Conservation (phyloP, 2,888 invertebrate species). For the Dynastes maya region DNA sequence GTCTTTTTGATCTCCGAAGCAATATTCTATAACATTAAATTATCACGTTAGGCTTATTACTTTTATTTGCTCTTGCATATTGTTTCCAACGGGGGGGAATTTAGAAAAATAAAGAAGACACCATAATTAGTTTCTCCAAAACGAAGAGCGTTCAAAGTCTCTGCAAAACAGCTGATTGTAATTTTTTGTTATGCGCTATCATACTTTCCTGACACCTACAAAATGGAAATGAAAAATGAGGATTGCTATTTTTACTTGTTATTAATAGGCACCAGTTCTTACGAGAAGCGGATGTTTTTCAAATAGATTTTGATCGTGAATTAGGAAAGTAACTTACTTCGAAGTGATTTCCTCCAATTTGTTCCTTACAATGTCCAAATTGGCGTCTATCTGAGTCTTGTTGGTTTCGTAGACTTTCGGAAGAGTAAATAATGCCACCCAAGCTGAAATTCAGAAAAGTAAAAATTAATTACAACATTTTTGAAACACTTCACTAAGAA, state of each 20-base stretch:
- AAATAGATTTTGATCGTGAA: not conserved
- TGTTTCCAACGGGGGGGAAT: no score
- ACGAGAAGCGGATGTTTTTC: not conserved
- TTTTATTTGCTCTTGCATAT: no score
- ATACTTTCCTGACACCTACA: slow-evolving; percentile 28
- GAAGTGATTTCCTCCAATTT: slow-evolving; percentile 91
- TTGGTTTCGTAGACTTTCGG: slow-evolving; percentile 97
- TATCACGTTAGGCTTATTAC: no score
- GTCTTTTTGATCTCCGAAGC: no score
- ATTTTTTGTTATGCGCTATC: slow-evolving; percentile 17
- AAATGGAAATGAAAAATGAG: slow-evolving; percentile 1
- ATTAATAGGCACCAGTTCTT: not conserved
- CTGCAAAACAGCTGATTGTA: slow-evolving; percentile 14
- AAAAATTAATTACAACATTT: slow-evolving; percentile 6
- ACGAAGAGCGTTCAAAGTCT: slow-evolving; percentile 27
- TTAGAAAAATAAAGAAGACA: not conserved
- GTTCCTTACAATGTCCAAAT: slow-evolving; percentile 88
- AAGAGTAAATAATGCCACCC: slow-evolving; percentile 93
- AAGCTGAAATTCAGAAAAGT: slow-evolving; percentile 76
- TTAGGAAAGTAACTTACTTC: slow-evolving; percentile 79
- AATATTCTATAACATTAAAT: no score
- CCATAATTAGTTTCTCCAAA: slow-evolving; percentile 21
- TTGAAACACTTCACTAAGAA: no score
- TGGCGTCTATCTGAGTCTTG: slow-evolving; percentile 93
- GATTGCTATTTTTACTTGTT: slow-evolving; percentile 5